Evolutionary conservation across 2,113 vertebrate species (phyloP).

Genomic region (Chionomys nivalis): DNA sequence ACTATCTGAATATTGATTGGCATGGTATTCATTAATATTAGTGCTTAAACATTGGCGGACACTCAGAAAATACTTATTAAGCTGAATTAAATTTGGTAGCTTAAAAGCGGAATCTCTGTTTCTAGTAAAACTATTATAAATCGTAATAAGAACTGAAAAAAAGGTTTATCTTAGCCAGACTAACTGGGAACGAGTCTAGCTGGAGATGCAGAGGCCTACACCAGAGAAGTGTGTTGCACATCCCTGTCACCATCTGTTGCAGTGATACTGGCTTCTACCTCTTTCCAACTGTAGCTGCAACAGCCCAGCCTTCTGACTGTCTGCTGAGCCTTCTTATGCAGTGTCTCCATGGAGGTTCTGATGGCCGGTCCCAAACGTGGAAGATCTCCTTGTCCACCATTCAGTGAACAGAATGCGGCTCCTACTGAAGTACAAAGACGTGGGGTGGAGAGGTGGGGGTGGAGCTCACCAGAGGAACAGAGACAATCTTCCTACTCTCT

Average conservation of each 20-base stretch:
- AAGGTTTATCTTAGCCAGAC: background rate
- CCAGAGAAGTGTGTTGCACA: background rate
- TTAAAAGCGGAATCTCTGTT: background rate
- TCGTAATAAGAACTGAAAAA: background rate
- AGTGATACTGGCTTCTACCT: background rate
- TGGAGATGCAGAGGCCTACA: background rate
- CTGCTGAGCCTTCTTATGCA: background rate
- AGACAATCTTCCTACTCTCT: background rate
- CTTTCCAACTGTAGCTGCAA: background rate
- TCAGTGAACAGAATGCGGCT: background rate
- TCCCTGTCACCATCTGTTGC: background rate
- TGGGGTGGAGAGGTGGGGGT: background rate
- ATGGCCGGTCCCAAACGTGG: background rate
- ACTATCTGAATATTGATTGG: background rate
- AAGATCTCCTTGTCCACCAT: background rate
- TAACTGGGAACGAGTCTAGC: background rate
- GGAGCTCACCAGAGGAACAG: background rate
- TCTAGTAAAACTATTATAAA: conserved; percentile 15
- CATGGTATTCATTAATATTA: background rate
- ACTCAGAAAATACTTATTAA: conserved; percentile 5
- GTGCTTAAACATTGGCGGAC: background rate
- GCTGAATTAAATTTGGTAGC: conserved; percentile 11
- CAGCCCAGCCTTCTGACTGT: background rate
- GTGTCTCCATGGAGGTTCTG: background rate
- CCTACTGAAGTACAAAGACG: background rate